These are phyloP conservation scores for Zaprionus ghesquierei DNA, from an alignment of 1,140 invertebrate species.

Conservation along the genomic window DNA sequence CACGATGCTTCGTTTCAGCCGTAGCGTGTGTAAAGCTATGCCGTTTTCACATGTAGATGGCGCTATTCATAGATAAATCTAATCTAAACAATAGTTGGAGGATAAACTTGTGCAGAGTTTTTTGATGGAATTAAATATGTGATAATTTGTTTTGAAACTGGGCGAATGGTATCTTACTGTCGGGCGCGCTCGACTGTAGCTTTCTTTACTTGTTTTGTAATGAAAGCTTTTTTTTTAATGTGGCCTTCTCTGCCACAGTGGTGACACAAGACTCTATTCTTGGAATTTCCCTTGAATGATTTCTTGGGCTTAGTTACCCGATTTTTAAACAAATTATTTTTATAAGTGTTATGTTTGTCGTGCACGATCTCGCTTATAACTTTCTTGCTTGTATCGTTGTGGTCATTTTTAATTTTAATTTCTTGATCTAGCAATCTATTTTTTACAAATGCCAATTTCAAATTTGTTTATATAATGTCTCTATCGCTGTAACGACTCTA, in stretches of 20 bases:
- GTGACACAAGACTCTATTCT: not conserved
- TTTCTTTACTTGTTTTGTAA: too few species aligned
- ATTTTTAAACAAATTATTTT: slow-evolving; percentile 5
- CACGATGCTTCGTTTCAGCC: too few species aligned
- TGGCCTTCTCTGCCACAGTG: too few species aligned
- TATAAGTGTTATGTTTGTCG: slow-evolving; percentile 10
- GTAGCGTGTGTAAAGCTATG: too few species aligned
- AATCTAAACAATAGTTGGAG: too few species aligned
- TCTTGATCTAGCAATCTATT: not conserved
- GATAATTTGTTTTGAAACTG: too few species aligned
- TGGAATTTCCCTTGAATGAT: not conserved
- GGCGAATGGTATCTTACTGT: too few species aligned
- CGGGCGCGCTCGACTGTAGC: too few species aligned
- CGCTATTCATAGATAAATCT: too few species aligned
- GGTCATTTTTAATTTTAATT: not conserved
- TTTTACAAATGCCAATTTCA: not conserved
- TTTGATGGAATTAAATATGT: too few species aligned
- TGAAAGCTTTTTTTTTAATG: not conserved
- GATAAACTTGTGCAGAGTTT: too few species aligned
- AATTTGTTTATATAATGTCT: not conserved
- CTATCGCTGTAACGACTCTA: not conserved
- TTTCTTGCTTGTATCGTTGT: slow-evolving; percentile 16
- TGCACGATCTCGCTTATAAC: not conserved
- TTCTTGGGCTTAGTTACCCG: not conserved
- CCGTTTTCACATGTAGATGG: too few species aligned